Conservation (phyloP, 2,113 vertebrate genomes). For the Blennius ocellaris region DNA sequence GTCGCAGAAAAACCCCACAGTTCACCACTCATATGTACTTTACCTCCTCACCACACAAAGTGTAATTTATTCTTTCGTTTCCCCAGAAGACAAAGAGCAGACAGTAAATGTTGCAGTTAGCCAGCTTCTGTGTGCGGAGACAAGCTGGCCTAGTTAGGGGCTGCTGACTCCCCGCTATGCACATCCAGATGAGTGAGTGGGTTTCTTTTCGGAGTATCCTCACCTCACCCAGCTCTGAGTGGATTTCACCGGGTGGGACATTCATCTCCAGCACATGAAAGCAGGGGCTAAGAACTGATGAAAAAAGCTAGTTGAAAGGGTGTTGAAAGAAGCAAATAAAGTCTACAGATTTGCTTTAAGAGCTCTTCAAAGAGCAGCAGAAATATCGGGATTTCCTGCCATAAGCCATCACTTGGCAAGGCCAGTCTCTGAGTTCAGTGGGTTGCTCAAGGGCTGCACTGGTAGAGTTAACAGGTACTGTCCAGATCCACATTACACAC, state of each 20-base stretch:
- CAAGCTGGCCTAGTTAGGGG: conserved; percentile 58
- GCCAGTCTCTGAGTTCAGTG: conserved; percentile 2
- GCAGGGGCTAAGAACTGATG: conserved; percentile 6
- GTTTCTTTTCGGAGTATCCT: conserved; percentile 35
- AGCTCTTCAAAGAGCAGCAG: conserved; percentile 20
- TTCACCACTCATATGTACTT: not conserved
- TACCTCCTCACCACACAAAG: conserved; percentile 6
- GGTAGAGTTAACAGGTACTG: conserved; percentile 6
- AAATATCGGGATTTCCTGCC: conserved; percentile 18
- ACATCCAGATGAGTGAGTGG: conserved; percentile 28
- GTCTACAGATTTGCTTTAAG: conserved; percentile 7
- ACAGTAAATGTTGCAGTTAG: conserved; percentile 61
- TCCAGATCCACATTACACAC: conserved; percentile 24
- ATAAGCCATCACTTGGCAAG: not conserved
- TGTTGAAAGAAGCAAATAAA: conserved; percentile 18
- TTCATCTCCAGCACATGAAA: conserved; percentile 4
- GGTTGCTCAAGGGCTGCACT: conserved; percentile 2
- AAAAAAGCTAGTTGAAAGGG: conserved; percentile 9
- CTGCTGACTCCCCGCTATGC: conserved; percentile 45
- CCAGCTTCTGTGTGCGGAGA: conserved; percentile 39
- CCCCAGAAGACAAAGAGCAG: conserved; percentile 47
- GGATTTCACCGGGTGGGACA: conserved; percentile 24
- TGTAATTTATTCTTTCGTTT: conserved; percentile 51
- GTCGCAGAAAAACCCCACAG: conserved; percentile 6
- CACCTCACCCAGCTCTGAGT: conserved; percentile 23